phyloP scores from a whole-genome alignment of 35 echinoderm and acorn worm genomes.

The Ophioderma brevispina region DNA sequence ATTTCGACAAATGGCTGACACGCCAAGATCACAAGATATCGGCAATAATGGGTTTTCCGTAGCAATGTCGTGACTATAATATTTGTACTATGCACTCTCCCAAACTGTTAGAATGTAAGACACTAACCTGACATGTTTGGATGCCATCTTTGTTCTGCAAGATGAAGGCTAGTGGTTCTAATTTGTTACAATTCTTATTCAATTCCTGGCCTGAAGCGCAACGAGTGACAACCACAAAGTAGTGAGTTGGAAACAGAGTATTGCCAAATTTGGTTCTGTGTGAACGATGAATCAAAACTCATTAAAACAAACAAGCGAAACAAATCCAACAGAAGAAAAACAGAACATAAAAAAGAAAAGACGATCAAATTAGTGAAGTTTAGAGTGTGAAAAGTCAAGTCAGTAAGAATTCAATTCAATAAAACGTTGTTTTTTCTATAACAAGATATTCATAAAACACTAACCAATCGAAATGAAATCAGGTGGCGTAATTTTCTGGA shows the following conservation, averaged over 20 bases:
- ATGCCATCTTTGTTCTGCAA: conserved; percentile 81
- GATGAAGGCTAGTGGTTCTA: conserved; percentile 64
- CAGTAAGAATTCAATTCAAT: neutral
- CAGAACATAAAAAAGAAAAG: neutral
- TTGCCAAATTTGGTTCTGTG: conserved; percentile 35
- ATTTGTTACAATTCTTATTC: conserved; percentile 29
- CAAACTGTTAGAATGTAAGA: neutral
- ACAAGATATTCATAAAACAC: no score
- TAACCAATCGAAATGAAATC: no score
- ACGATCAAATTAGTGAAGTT: neutral
- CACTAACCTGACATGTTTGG: conserved; percentile 84
- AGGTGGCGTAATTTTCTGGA: no score
- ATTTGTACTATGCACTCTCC: no score
- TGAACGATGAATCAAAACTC: neutral
- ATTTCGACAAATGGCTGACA: no score
- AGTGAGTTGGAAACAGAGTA: conserved; percentile 76
- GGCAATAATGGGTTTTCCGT: no score
- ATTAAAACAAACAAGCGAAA: no score
- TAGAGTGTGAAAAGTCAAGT: neutral
- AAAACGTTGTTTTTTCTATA: no score
- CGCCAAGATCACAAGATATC: no score
- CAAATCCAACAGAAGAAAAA: neutral
- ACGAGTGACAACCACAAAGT: conserved; percentile 64
- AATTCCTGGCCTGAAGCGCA: conserved; percentile 28
- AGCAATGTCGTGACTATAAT: no score